A percentile compares a stretch with the other conserved stretches of the same genome.
These are phyloP conservation scores for Desmophyllum pertusum DNA, from an alignment of 92 coral and sea anemone genomes.

Conservation along the genomic window DNA sequence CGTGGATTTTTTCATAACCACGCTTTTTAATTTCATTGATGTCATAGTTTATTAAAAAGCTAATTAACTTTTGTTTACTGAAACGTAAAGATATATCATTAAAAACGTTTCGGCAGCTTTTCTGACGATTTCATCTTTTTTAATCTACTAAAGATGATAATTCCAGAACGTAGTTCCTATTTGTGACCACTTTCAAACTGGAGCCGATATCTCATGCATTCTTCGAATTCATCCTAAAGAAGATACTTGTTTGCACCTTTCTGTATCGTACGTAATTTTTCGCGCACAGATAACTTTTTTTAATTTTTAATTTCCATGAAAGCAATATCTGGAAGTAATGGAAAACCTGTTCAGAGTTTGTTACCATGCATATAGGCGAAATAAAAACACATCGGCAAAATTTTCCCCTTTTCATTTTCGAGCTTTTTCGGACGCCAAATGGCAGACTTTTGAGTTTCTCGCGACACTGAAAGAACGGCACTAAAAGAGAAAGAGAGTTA, in stretches of 20 bases:
- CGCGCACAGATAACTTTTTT: not conserved
- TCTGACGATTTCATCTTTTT: not conserved
- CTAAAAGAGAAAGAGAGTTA: no score
- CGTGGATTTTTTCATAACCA: no score
- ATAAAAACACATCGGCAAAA: not conserved
- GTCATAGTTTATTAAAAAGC: not conserved
- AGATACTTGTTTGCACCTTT: not conserved
- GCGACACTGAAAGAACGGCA: no score
- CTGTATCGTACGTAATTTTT: not conserved
- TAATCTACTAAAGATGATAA: not conserved
- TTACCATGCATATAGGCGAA: not conserved
- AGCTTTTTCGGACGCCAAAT: not conserved
- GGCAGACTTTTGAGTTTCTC: no score
- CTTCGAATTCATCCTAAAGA: not conserved
- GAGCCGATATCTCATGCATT: no score
- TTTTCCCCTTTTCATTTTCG: not conserved
- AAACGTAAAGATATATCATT: not conserved
- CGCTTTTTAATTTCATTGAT: not conserved
- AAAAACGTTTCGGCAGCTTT: not conserved
- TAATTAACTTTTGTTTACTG: not conserved
- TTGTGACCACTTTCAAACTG: no score
- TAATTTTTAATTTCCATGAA: no score
- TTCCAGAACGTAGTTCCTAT: no score
- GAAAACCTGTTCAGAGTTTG: not conserved
- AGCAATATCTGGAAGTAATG: not conserved